These are phyloP conservation scores for Bungarus multicinctus DNA, from an alignment of 2,113 vertebrate species.

Conservation along the genomic window DNA sequence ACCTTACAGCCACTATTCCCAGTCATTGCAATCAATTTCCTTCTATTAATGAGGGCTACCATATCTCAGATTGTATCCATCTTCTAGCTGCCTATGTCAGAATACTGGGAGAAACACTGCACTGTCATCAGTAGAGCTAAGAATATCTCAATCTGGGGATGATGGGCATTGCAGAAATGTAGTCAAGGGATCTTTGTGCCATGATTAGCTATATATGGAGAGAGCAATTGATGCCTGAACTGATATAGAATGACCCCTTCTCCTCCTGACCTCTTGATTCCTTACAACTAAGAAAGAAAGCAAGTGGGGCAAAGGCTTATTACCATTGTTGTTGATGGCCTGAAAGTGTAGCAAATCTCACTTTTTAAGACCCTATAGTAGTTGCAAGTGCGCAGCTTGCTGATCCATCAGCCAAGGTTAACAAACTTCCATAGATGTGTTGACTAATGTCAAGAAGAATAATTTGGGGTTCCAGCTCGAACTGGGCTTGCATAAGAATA, in stretches of 20 bases:
- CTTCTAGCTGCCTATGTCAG: background rate
- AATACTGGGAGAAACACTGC: background rate
- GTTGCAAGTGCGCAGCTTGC: background rate
- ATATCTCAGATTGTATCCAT: background rate
- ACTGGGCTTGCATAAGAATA: background rate
- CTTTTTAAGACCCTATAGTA: background rate
- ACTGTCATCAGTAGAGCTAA: background rate
- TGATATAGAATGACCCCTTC: background rate
- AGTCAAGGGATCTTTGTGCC: background rate
- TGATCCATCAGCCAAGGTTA: background rate
- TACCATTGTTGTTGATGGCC: background rate
- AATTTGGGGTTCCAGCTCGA: background rate
- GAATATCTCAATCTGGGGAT: background rate
- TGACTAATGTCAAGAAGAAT: background rate
- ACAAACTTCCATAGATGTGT: background rate
- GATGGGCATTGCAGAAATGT: background rate
- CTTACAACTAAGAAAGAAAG: background rate
- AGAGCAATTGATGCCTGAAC: background rate
- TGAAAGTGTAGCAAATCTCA: background rate
- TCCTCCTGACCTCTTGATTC: background rate
- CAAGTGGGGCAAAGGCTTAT: background rate
- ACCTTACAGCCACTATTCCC: background rate
- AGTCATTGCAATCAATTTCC: background rate
- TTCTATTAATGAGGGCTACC: background rate
- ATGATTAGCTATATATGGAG: background rate